A percentile compares a stretch with the other conserved stretches of the same genome.
These are phyloP conservation scores for Rhorus exstirpatorius DNA, from an alignment of 2,888 invertebrate genomes.

Conservation along the genomic window DNA sequence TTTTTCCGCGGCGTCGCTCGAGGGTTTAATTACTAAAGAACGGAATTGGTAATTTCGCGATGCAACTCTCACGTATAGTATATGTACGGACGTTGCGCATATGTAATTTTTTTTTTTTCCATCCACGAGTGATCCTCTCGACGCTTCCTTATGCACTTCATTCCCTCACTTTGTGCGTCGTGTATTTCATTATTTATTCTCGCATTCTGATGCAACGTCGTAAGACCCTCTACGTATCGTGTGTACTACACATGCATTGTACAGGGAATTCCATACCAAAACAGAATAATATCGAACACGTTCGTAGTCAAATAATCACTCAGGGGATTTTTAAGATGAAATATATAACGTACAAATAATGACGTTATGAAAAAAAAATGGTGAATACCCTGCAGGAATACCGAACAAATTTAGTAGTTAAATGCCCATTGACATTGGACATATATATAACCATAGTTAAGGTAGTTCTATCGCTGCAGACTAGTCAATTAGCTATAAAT, in stretches of 20 bases:
- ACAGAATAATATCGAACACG: too few relatives aligned
- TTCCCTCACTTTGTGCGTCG: slow-evolving; percentile 48
- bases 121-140: slow-evolving; percentile 35
- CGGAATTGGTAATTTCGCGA: slow-evolving; percentile 70
- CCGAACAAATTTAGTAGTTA: too few relatives aligned
- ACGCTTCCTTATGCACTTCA: slow-evolving; percentile 55
- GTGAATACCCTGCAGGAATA: too few relatives aligned
- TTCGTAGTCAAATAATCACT: too few relatives aligned
- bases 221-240: background rate
- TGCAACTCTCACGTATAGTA: slow-evolving; percentile 54
- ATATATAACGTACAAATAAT: too few relatives aligned
- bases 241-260: background rate
- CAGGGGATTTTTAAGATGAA: too few relatives aligned
- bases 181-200: slow-evolving; percentile 60
- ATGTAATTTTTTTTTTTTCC: slow-evolving; percentile 35
- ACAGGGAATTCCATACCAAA: background rate
- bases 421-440: too few relatives aligned
- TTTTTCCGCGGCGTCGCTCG: slow-evolving; percentile 55
- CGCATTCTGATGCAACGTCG: slow-evolving; percentile 35
- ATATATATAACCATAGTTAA: too few relatives aligned
- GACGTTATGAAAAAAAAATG: too few relatives aligned
- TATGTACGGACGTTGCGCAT: slow-evolving; percentile 45
- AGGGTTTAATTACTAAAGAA: slow-evolving; percentile 68
- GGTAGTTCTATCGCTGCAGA: too few relatives aligned
- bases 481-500: too few relatives aligned